Conservation (phyloP, 2,797 vertebrate species). For the Smutsia gigantea region DNA sequence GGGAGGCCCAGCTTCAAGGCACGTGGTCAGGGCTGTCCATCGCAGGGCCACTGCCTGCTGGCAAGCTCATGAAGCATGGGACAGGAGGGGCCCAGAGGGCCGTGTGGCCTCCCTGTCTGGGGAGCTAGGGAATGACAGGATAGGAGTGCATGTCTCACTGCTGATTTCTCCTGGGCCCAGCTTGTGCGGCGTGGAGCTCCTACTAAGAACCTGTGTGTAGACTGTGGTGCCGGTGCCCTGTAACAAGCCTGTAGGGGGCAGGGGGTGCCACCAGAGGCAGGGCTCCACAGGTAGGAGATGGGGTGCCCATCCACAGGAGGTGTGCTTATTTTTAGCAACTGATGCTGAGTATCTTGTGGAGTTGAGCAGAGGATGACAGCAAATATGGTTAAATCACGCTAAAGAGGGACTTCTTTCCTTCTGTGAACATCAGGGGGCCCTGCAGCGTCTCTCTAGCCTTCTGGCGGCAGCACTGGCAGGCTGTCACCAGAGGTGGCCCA, state of each 20-base stretch:
- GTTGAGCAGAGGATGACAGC: too few species aligned
- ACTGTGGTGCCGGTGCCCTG: too few species aligned
- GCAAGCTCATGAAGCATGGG: fast-evolving
- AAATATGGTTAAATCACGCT: too few species aligned
- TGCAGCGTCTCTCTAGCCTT: neutral
- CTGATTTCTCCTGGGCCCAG: too few species aligned
- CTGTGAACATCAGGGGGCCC: neutral
- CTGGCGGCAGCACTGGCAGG: neutral
- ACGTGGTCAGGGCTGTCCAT: neutral
- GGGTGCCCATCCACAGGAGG: fast-evolving
- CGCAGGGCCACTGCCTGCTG: neutral
- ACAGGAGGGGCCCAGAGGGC: neutral
- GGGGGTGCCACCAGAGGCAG: neutral
- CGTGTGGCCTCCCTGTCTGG: neutral
- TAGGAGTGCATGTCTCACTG: neutral
- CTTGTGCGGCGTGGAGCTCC: too few species aligned
- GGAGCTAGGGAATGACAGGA: neutral
- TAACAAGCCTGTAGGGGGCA: too few species aligned
- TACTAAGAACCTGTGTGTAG: neutral
- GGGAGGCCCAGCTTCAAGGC: neutral
- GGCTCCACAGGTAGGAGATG: fast-evolving
- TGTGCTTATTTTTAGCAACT: neutral
- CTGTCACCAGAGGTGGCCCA: neutral
- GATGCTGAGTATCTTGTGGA: too few species aligned
- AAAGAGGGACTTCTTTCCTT: too few species aligned